Evolutionary conservation across 2,888 invertebrate species (phyloP).

Genomic region (Tetranychus piercei): DNA sequence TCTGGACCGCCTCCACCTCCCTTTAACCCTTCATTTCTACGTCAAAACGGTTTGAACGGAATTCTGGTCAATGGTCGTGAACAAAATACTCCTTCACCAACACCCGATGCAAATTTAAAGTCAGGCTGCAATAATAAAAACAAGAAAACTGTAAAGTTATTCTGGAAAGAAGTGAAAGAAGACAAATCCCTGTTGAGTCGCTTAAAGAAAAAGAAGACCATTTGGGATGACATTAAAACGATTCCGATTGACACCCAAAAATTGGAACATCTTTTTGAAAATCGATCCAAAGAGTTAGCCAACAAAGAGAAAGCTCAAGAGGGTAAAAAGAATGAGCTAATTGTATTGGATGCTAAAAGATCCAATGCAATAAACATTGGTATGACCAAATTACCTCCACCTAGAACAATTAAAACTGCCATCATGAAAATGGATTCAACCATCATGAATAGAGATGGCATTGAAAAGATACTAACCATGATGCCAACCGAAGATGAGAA

Average conservation of each 20-base stretch:
- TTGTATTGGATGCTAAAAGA: slow-evolving; percentile 84
- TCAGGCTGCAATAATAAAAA: slow-evolving; percentile 34
- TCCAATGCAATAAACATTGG: slow-evolving; percentile 99
- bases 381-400: slow-evolving; percentile 93
- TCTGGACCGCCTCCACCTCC: slow-evolving; percentile 26
- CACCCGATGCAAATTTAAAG: slow-evolving; percentile 5
- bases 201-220: slow-evolving; percentile 34
- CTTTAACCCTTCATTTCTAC: slow-evolving; percentile 31
- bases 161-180: slow-evolving; percentile 66
- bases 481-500: slow-evolving; percentile 90
- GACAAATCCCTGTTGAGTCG: slow-evolving; percentile 29
- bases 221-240: slow-evolving; percentile 76
- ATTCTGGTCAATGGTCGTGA: slow-evolving; percentile 12
- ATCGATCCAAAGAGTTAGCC: slow-evolving; percentile 60
- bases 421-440: slow-evolving; percentile 98
- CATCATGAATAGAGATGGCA: slow-evolving; percentile 85
- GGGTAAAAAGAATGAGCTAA: slow-evolving; percentile 70
- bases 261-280: slow-evolving; percentile 89
- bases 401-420: slow-evolving; percentile 93
- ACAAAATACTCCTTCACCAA: slow-evolving; percentile 25
- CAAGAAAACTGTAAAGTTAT: slow-evolving; percentile 89
- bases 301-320: slow-evolving; percentile 51
- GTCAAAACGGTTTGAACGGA: slow-evolving; percentile 2
- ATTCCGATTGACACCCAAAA: slow-evolving; percentile 74
- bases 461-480: slow-evolving; percentile 71